Conservation (phyloP, 2,113 vertebrate species). For the Platanista minor region DNA sequence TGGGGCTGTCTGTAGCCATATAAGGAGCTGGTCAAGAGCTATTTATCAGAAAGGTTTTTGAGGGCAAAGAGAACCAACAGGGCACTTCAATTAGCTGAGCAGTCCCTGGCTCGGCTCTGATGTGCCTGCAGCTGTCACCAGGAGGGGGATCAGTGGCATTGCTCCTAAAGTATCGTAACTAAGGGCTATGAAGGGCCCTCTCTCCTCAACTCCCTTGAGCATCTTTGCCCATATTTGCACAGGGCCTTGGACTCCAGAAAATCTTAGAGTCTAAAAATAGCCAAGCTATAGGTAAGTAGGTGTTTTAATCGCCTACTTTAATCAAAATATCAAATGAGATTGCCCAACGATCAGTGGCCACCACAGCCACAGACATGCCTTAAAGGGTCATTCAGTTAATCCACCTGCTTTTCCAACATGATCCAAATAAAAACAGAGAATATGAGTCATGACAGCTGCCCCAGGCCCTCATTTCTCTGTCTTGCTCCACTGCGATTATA, state of each 20-base stretch:
- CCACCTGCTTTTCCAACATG: background rate
- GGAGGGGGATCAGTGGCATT: background rate
- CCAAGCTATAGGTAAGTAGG: background rate
- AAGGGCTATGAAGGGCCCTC: background rate
- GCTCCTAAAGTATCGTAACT: background rate
- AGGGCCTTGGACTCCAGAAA: background rate
- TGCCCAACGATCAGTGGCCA: background rate
- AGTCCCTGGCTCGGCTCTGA: background rate
- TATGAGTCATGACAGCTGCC: background rate
- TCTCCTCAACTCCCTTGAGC: background rate
- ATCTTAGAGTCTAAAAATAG: conserved; percentile 6
- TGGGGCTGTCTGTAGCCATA: conserved; percentile 45
- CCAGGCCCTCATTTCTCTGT: background rate
- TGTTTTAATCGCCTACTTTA: background rate
- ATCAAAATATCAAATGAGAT: background rate
- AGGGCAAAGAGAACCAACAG: conserved; percentile 52
- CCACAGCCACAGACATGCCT: background rate
- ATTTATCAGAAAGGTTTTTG: conserved; percentile 61
- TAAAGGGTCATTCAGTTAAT: background rate
- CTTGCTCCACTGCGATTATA: background rate
- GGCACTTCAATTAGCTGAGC: conserved; percentile 44
- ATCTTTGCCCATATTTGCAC: background rate
- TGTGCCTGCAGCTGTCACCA: conserved; percentile 37
- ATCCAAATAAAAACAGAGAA: background rate
- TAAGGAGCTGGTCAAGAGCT: conserved; percentile 68